A percentile compares a stretch with the other conserved stretches of the same genome.
phyloP scores from a whole-genome alignment of 2,797 vertebrate species.

The Clarias fuscus region DNA sequence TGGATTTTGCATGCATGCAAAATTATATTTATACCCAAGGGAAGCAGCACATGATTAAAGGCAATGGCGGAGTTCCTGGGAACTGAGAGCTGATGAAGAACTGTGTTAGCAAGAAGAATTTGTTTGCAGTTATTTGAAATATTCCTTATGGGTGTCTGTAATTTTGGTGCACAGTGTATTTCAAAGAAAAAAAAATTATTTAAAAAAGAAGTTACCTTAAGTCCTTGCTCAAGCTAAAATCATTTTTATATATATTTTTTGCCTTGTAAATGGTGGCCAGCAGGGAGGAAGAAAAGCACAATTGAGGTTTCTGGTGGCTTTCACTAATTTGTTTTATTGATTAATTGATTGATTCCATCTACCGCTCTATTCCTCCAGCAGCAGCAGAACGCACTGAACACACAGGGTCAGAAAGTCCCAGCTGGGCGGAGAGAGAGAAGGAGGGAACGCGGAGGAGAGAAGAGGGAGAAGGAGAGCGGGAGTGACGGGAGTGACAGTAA shows the following conservation, averaged over 20 bases:
- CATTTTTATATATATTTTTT: too few species aligned
- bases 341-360: neutral
- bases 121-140: conserved; percentile 2
- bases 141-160: neutral
- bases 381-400: conserved; percentile 78
- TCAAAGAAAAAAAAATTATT: neutral
- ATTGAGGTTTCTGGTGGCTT: too few species aligned
- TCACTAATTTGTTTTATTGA: neutral
- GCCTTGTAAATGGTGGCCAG: neutral
- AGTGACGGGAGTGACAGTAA: conserved; percentile 75
- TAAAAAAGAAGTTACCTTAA: neutral
- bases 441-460: conserved; percentile 75
- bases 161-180: neutral
- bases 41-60: neutral
- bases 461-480: conserved; percentile 70
- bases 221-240: too few species aligned
- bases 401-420: conserved; percentile 77
- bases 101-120: neutral
- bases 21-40: neutral
- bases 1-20: neutral
- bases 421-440: conserved; percentile 78
- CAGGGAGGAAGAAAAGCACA: neutral
- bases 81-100: neutral
- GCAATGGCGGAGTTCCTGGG: neutral
- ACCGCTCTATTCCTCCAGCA: conserved; percentile 58